Evolutionary conservation across 2,888 invertebrate genomes (phyloP).

Genomic region (Neelides folsomi): DNA sequence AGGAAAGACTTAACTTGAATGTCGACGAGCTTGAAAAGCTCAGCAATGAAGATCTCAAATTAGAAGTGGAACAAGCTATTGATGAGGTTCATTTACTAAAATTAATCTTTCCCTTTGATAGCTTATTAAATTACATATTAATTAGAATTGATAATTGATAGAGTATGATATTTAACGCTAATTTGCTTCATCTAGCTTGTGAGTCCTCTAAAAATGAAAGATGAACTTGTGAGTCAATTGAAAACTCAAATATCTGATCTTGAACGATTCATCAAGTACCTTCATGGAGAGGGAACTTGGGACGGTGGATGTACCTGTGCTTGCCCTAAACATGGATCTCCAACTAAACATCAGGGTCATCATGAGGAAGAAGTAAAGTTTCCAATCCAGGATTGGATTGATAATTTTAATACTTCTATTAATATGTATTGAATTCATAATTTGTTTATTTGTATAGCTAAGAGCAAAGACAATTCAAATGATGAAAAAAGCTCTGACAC

Average conservation of each 20-base stretch:
- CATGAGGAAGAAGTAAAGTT: conserved; percentile 27
- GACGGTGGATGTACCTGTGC: conserved; percentile 37
- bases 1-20: conserved; percentile 69
- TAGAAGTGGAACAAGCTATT: conserved; percentile 79
- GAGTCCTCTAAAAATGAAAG: conserved; percentile 87
- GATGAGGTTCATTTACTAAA: conserved; percentile 54
- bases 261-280: conserved; percentile 87
- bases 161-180: too few relatives aligned
- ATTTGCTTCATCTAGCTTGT: conserved; percentile 57
- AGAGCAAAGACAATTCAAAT: conserved; percentile 53
- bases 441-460: conserved; percentile 31
- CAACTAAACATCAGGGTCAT: conserved; percentile 9
- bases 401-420: neutral
- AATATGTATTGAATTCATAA: neutral
- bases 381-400: neutral
- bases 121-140: too few relatives aligned
- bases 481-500: conserved; percentile 71
- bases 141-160: too few relatives aligned
- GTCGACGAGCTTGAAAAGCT: conserved; percentile 64
- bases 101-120: too few relatives aligned
- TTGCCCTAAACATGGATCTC: conserved; percentile 37
- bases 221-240: conserved; percentile 84
- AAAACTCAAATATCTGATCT: conserved; percentile 95
- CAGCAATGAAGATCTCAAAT: conserved; percentile 67
- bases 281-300: conserved; percentile 52